These are phyloP conservation scores for Chelonus formosanus DNA, from an alignment of 2,888 invertebrate species.

Conservation along the genomic window DNA sequence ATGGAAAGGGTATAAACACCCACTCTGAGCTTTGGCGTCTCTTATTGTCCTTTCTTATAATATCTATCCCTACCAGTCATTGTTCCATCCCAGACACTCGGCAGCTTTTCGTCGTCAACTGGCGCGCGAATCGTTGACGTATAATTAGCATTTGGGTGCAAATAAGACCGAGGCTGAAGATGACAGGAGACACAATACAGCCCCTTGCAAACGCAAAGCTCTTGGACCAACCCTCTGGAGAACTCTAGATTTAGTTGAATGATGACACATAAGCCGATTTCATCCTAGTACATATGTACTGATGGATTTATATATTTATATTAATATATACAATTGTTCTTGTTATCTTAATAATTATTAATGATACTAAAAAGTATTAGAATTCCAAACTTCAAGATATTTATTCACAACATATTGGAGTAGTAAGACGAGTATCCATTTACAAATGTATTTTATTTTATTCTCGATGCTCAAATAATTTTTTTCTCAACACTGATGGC, in stretches of 20 bases:
- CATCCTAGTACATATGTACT: background rate
- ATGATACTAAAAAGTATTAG: too few species aligned
- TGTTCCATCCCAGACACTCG: constrained; percentile 52
- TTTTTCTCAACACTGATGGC: too few species aligned
- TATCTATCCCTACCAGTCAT: constrained; percentile 34
- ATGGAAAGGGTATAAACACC: background rate
- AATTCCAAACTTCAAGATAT: too few species aligned
- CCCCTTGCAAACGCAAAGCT: constrained; percentile 43
- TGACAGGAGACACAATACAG: constrained; percentile 61
- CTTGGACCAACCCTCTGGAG: constrained; percentile 20
- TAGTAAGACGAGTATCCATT: too few species aligned
- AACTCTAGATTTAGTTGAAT: constrained; percentile 13
- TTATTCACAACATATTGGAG: too few species aligned
- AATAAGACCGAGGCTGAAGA: constrained; percentile 59
- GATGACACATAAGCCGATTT: background rate
- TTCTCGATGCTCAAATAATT: too few species aligned
- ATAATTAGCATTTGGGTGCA: constrained; percentile 63
- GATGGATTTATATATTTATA: too few species aligned
- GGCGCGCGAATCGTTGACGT: constrained; percentile 53
- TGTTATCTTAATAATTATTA: too few species aligned
- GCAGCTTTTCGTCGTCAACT: constrained; percentile 40
- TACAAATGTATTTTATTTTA: too few species aligned
- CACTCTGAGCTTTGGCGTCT: background rate
- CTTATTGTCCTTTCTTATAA: too few species aligned
- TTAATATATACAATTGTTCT: too few species aligned